phyloP scores from a whole-genome alignment of 2,797 vertebrate species.

The Lepilemur septentrionalis region DNA sequence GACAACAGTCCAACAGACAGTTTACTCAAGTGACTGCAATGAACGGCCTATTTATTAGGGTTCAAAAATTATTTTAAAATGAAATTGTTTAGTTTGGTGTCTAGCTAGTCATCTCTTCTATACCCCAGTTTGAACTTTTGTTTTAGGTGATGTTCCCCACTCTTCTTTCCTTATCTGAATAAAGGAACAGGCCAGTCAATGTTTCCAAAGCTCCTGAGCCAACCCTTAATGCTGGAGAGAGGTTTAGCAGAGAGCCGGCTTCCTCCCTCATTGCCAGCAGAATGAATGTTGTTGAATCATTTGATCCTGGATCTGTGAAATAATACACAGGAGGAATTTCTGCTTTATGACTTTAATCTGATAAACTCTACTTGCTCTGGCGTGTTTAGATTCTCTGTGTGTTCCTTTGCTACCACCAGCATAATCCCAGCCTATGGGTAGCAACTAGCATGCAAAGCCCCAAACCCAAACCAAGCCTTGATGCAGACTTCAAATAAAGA shows the following conservation, averaged over 20 bases:
- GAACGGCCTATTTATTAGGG: not conserved
- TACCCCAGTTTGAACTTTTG: not conserved
- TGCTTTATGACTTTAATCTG: slow-evolving; percentile 60
- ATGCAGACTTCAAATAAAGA: slow-evolving; percentile 45
- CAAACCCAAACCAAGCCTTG: not conserved
- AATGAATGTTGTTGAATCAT: slow-evolving; percentile 57
- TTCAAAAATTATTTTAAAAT: slow-evolving; percentile 24
- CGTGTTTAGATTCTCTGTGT: slow-evolving; percentile 4
- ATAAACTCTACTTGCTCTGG: not conserved
- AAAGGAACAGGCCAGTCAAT: not conserved
- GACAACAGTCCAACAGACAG: not conserved
- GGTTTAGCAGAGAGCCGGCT: not conserved
- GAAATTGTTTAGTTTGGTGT: not conserved
- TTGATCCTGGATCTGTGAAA: slow-evolving; percentile 63
- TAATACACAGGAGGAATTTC: slow-evolving; percentile 58
- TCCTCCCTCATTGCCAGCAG: not conserved
- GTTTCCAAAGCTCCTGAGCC: not conserved
- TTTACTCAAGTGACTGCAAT: not conserved
- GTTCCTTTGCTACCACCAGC: slow-evolving; percentile 47
- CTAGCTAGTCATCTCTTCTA: not conserved
- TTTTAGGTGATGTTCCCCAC: not conserved
- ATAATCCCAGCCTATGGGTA: slow-evolving; percentile 32
- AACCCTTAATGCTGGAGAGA: not conserved
- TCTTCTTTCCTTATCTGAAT: not conserved
- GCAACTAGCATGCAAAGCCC: not conserved